Conservation (phyloP, 2,888 invertebrate genomes). For the Reticulitermes lucifugus region DNA sequence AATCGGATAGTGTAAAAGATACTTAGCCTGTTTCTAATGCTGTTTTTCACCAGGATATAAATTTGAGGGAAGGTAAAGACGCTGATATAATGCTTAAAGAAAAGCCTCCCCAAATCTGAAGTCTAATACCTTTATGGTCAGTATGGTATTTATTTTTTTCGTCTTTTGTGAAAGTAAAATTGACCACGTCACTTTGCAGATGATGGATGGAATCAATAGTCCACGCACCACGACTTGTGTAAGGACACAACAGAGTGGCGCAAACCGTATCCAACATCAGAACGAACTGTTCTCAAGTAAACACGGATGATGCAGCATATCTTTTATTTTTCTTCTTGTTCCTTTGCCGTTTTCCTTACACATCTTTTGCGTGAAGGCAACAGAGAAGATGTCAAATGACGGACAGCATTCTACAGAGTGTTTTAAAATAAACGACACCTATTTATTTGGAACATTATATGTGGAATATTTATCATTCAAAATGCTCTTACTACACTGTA, state of each 20-base stretch:
- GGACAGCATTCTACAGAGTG: not conserved
- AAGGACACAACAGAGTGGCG: not conserved
- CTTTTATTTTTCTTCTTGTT: constrained; percentile 7
- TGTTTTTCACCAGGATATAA: not conserved
- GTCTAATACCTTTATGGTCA: constrained; percentile 3
- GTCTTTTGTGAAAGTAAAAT: not conserved
- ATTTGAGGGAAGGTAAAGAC: not conserved
- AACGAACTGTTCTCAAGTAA: constrained; percentile 18
- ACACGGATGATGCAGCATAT: constrained; percentile 33
- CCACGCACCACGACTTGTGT: not conserved
- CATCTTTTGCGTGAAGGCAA: not conserved
- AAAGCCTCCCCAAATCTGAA: not conserved
- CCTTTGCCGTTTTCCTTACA: not conserved
- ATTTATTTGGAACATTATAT: no score
- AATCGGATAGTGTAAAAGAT: not conserved
- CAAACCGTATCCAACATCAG: not conserved
- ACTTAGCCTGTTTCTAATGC: not conserved
- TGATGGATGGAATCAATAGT: constrained; percentile 35
- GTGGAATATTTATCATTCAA: no score
- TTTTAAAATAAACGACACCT: not conserved
- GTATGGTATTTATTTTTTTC: not conserved
- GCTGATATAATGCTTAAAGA: not conserved
- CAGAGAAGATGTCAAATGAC: constrained; percentile 8
- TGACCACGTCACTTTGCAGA: constrained; percentile 36
- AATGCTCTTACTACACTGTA: not conserved